Evolutionary conservation across 2,888 invertebrate species (phyloP).

Genomic region (Scaptodrosophila latifasciaeformis): DNA sequence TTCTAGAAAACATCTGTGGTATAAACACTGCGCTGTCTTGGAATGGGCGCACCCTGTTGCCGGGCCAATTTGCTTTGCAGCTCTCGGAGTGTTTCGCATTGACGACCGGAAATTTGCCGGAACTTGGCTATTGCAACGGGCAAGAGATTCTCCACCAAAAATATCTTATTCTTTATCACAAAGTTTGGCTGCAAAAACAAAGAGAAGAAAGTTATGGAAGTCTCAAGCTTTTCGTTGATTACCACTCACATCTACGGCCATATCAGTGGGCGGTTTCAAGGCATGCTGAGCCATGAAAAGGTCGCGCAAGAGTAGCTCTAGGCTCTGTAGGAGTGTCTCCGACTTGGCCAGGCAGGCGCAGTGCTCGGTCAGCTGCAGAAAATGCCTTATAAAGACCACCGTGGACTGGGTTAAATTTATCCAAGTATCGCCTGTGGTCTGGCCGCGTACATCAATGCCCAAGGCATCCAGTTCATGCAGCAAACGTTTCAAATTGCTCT

Average conservation of each 20-base stretch:
- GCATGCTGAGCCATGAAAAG: slow-evolving; percentile 72
- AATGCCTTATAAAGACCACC: slow-evolving; percentile 73
- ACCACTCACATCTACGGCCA: slow-evolving; percentile 72
- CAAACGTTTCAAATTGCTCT: slow-evolving; percentile 71
- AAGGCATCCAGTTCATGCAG: slow-evolving; percentile 70
- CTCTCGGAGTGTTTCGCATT: slow-evolving; percentile 62
- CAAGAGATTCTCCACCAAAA: slow-evolving; percentile 71
- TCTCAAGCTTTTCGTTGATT: background rate
- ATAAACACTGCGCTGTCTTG: slow-evolving; percentile 74
- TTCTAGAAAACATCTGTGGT: slow-evolving; percentile 73
- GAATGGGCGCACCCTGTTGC: slow-evolving; percentile 68
- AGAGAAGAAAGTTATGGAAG: background rate
- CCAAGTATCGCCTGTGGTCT: slow-evolving; percentile 75
- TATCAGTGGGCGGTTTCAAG: slow-evolving; percentile 67
- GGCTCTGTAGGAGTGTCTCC: slow-evolving; percentile 67
- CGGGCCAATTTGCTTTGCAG: slow-evolving; percentile 60
- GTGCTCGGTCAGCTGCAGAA: slow-evolving; percentile 71
- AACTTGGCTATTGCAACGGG: slow-evolving; percentile 72
- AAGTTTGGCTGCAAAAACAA: slow-evolving; percentile 71
- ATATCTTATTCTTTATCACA: slow-evolving; percentile 73
- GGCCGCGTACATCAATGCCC: slow-evolving; percentile 72
- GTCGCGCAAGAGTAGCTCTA: slow-evolving; percentile 70
- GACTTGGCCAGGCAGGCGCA: slow-evolving; percentile 73
- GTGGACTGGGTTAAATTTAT: slow-evolving; percentile 74
- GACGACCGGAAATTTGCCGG: slow-evolving; percentile 64